These are phyloP conservation scores for Psephotus haematonotus DNA, from an alignment of 2,113 vertebrate genomes.

Conservation along the genomic window DNA sequence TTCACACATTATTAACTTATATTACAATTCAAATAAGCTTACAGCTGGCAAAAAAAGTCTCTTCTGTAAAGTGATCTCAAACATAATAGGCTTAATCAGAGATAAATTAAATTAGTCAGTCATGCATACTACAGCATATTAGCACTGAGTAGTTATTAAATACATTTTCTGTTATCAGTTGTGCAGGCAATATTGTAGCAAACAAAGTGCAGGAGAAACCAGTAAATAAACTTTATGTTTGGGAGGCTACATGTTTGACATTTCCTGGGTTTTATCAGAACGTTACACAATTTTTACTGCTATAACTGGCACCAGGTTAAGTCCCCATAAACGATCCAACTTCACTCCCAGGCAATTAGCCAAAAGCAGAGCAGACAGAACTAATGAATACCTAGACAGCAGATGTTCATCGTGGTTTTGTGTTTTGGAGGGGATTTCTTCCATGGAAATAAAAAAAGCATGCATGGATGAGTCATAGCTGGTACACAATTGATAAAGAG, in stretches of 20 bases:
- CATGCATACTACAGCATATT: constrained; percentile 81
- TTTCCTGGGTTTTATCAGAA: constrained; percentile 48
- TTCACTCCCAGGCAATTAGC: constrained; percentile 68
- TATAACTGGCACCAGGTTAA: constrained; percentile 48
- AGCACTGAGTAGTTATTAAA: constrained; percentile 81
- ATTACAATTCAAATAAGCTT: constrained; percentile 87
- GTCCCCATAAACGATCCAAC: constrained; percentile 51
- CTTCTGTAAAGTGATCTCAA: constrained; percentile 84
- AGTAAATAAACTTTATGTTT: constrained; percentile 77
- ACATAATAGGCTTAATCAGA: constrained; percentile 87
- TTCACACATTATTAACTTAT: constrained; percentile 88
- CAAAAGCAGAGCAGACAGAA: constrained; percentile 60
- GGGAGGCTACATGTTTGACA: constrained; percentile 53
- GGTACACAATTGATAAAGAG: constrained; percentile 29
- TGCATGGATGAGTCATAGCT: constrained; percentile 30
- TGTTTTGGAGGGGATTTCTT: constrained; percentile 57
- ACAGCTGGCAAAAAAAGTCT: constrained; percentile 81
- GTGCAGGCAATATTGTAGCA: constrained; percentile 71
- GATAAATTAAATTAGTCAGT: constrained; percentile 87
- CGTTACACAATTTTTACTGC: constrained; percentile 59
- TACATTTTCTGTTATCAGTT: constrained; percentile 79
- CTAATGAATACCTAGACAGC: constrained; percentile 69
- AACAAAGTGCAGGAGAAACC: constrained; percentile 74
- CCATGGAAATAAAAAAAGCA: constrained; percentile 21
- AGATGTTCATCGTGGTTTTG: constrained; percentile 60